A percentile compares a stretch with the other conserved stretches of the same genome.
These are phyloP conservation scores for Serranus cabrilla DNA, from an alignment of 2,797 vertebrate species.

Conservation along the genomic window DNA sequence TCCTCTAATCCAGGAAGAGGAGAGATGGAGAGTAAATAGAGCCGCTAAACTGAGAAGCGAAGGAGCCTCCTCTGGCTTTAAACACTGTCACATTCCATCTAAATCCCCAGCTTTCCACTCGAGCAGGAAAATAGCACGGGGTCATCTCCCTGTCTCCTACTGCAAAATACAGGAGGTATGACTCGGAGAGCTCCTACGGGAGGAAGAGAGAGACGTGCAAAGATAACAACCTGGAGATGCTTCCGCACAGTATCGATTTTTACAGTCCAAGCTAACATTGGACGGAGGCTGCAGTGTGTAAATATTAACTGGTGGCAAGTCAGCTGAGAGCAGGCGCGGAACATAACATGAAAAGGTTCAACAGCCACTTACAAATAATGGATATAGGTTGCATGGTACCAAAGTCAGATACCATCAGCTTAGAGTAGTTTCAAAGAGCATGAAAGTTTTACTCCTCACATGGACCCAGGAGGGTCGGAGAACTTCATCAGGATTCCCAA, in stretches of 20 bases:
- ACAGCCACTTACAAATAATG: constrained; percentile 13
- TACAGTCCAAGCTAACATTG: constrained; percentile 47
- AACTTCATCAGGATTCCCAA: no score
- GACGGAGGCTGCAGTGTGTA: constrained; percentile 44
- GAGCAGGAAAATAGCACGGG: constrained; percentile 64
- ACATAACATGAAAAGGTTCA: constrained; percentile 5
- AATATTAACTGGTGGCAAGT: constrained; percentile 52
- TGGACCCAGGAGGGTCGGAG: no score
- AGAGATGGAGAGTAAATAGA: constrained; percentile 60
- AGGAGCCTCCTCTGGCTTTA: constrained; percentile 62
- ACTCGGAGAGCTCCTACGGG: constrained; percentile 45
- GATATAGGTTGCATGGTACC: not conserved
- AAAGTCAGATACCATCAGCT: not conserved
- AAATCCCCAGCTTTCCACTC: constrained; percentile 61
- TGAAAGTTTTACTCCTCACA: no score
- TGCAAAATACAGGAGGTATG: constrained; percentile 64
- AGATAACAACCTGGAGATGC: constrained; percentile 57
- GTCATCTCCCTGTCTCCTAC: constrained; percentile 68
- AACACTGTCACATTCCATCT: constrained; percentile 75
- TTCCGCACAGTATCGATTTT: constrained; percentile 66
- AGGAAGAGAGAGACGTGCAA: constrained; percentile 38
- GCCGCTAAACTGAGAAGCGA: constrained; percentile 60
- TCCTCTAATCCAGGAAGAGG: constrained; percentile 43
- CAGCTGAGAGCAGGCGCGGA: constrained; percentile 26
- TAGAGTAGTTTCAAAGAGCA: no score